Base-by-base conservation (phyloP, 2,888 invertebrate genomes). In the Esperia sulphurella region DNA sequence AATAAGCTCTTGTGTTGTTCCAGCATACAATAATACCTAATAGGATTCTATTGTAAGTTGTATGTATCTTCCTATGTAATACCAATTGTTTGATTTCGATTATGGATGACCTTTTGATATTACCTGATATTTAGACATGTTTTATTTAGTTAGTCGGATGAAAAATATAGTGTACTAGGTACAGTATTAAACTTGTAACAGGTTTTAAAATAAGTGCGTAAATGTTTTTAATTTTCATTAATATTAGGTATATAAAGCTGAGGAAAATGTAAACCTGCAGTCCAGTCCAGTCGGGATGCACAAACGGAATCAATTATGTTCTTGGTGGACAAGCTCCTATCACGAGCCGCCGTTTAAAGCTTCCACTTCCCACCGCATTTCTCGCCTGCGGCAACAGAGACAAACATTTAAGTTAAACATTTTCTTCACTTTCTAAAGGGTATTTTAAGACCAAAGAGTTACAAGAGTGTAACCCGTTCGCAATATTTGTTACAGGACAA, bases 71-170 rank as follows among this genome's bases (percentile, higher is more conserved):
- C 10, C 31, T 8, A 30, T 30, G 8, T 30, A 30, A 30, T 30
- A 30, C 48, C 52, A 52, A 59, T 60, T 64, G 61, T 65, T 65
- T 62, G 55, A 59, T 60, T 64, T 64, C 51, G 52, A 66, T 63
- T 57, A 54, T 58, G 43, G 50, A 50, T 45, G 45, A 48, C 48
- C 37, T 51, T 46, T 41, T 3, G 7, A 28, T n/a, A 21, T 28
- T 28, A 28, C 28, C 41, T n/a, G 14, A 28, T 21, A 41, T 41
- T 9, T n/a, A n/a, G n/a, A n/a, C n/a, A n/a, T n/a, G n/a, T n/a
- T n/a, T n/a, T n/a, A n/a, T n/a, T n/a, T n/a, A n/a, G n/a, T n/a
- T n/a, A n/a, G n/a, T n/a, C n/a, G n/a, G n/a, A n/a, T n/a, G n/a
- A n/a, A n/a, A n/a, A n/a, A n/a, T n/a, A n/a, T n/a, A n/a, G n/a